A percentile compares a stretch with the other conserved stretches of the same genome.
Conservation (phyloP, 2,888 invertebrate species). For the Liodrosophila aerea region DNA sequence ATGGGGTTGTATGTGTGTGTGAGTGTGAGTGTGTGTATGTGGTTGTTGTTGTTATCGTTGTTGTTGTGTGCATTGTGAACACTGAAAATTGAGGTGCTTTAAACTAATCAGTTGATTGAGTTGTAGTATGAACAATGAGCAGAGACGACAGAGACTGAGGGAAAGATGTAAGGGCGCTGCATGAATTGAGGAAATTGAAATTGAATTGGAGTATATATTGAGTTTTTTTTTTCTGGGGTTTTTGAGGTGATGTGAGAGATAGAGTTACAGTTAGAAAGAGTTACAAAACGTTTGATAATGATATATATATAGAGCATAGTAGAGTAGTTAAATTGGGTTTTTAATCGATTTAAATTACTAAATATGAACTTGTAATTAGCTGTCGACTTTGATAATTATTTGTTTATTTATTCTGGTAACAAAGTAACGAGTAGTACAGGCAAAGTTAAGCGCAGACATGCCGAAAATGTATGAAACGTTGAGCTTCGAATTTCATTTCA, state of each 20-base stretch:
- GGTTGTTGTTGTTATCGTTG: constrained; percentile 11
- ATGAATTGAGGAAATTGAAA: constrained; percentile 55
- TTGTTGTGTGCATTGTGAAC: constrained; percentile 41
- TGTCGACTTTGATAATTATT: no score
- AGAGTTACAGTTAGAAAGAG: constrained; percentile 20
- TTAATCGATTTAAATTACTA: constrained; percentile 57
- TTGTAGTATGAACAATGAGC: constrained; percentile 58
- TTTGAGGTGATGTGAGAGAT: constrained; percentile 42
- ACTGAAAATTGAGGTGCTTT: constrained; percentile 53
- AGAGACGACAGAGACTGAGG: constrained; percentile 38
- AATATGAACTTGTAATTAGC: constrained; percentile 47
- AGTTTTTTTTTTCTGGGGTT: constrained; percentile 11
- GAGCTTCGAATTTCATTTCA: constrained; percentile 56
- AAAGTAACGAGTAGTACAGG: constrained; percentile 72
- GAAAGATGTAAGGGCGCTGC: constrained; percentile 58
- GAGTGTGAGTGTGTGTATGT: constrained; percentile 10
- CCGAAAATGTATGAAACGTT: constrained; percentile 69
- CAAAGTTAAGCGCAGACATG: constrained; percentile 75
- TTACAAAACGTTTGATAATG: constrained; percentile 58
- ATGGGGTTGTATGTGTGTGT: constrained; percentile 15
- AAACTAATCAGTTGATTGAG: constrained; percentile 61
- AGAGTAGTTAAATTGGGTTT: constrained; percentile 66
- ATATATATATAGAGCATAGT: constrained; percentile 27
- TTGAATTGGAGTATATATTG: constrained; percentile 19
- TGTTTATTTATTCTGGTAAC: constrained; percentile 57